Evolutionary conservation across 2,888 invertebrate genomes (phyloP).

Genomic region (Drosophila borborema): DNA sequence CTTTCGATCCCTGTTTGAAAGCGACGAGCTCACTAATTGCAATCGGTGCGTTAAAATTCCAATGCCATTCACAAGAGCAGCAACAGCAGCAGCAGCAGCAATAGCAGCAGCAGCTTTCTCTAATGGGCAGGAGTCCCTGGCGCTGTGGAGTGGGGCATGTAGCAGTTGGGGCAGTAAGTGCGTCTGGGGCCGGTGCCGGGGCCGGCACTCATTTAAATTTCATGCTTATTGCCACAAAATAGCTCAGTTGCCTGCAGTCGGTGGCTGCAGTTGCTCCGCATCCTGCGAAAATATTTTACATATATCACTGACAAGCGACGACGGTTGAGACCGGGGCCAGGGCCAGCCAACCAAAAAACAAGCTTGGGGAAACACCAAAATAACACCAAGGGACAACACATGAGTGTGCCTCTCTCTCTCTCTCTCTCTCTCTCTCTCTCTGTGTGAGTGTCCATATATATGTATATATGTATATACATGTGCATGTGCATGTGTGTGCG

Average conservation of each 20-base stretch:
- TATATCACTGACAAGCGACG: constrained; percentile 76
- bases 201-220: constrained; percentile 74
- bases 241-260: constrained; percentile 68
- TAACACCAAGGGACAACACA: constrained; percentile 70
- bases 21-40: constrained; percentile 66
- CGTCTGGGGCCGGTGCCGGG: constrained; percentile 10
- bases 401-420: constrained; percentile 10
- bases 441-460: neutral
- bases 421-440: neutral
- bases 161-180: constrained; percentile 14
- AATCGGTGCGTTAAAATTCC: constrained; percentile 62
- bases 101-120: constrained; percentile 2
- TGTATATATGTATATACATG: too few species aligned
- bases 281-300: constrained; percentile 53
- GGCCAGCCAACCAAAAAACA: constrained; percentile 80
- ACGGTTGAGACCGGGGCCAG: constrained; percentile 57
- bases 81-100: constrained; percentile 24
- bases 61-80: constrained; percentile 55
- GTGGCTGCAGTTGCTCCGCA: constrained; percentile 47
- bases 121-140: constrained; percentile 1
- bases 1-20: constrained; percentile 21
- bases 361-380: constrained; percentile 79
- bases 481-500: constrained; percentile 25
- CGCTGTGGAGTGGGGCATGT: neutral
- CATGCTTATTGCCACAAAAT: constrained; percentile 80